phyloP scores from a whole-genome alignment of 2,113 vertebrate genomes.

The Bostrychus sinensis region DNA sequence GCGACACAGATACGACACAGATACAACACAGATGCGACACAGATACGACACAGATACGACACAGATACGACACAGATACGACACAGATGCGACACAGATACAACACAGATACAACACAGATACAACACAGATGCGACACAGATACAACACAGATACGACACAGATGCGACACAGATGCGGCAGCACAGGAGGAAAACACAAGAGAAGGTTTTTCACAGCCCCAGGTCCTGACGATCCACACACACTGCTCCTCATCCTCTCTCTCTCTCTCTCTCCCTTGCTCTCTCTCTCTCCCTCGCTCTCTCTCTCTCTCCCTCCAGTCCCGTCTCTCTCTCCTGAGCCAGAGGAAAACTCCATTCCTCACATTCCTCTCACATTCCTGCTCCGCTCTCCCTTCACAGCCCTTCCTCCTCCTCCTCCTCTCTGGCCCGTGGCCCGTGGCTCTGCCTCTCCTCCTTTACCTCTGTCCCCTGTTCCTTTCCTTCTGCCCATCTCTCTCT shows the following conservation, averaged over 20 bases:
- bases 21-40: no score
- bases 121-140: no score
- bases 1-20: no score
- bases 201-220: constrained; percentile 46
- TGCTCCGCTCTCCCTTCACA: constrained; percentile 64
- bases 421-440: constrained; percentile 31
- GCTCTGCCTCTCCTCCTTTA: constrained; percentile 24
- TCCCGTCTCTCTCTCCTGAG: constrained; percentile 32
- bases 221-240: constrained; percentile 57
- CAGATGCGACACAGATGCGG: no score
- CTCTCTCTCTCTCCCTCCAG: constrained; percentile 15
- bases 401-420: constrained; percentile 45
- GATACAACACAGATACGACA: no score
- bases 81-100: no score
- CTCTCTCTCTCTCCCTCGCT: constrained; percentile 25
- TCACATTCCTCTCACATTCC: constrained; percentile 79
- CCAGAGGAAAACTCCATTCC: constrained; percentile 76
- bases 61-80: no score
- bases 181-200: constrained; percentile 36
- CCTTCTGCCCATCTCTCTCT: constrained; percentile 7
- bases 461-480: constrained; percentile 7
- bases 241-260: constrained; percentile 28
- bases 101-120: no score
- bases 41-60: no score
- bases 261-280: constrained; percentile 26